Base-by-base conservation (phyloP, 2,888 invertebrate species). In the Nemapogon koenigi region DNA sequence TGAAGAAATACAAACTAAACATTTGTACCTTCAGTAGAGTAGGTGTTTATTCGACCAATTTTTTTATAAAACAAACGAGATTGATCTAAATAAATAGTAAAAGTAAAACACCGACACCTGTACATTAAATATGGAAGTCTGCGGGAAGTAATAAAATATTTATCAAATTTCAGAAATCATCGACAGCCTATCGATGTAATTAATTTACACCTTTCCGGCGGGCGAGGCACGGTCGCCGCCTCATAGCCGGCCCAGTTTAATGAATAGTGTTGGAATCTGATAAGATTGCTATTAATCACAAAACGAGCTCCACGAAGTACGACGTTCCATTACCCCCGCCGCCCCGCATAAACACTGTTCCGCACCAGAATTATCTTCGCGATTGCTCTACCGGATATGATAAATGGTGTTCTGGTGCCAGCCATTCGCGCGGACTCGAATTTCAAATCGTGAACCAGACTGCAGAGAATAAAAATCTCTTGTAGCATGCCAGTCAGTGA, bases 221-320 rank as follows among this genome's bases (percentile, higher is more conserved):
- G 45, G 47, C 6, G 11, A 52, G 57, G 57, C 49, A 48, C 33
- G 33, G 19, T 33, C 19, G 19, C 19, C 19, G 14, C 33, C n/a
- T 19, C 13, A 13, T 33, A 19, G 19, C 18, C 33, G 33, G 33
- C 19, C 33, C 33, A n/a, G 11, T 33, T 33, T 56, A 63, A 60
- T 62, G 56, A 60, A 57, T 57, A 61, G 58, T 56, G 56, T 52
- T 59, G 52, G 57, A 60, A 66, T 63, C 62, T 60, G 66, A 70
- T 64, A 65, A 69, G 62, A 63, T 66, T 58, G 57, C 59, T 62
- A 66, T 70, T 64, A 66, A 66, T 69, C 64, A 63, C 52, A 43
- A 48, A 55, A 55, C 52, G 55, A 62, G 56, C 59, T 59, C 53
- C 52, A 49, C 47, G 49, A 46, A 52, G 47, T 48, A 46, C 48